These are phyloP conservation scores for Azorinus chamasolen DNA, from an alignment of 2,888 invertebrate species.

Conservation along the genomic window DNA sequence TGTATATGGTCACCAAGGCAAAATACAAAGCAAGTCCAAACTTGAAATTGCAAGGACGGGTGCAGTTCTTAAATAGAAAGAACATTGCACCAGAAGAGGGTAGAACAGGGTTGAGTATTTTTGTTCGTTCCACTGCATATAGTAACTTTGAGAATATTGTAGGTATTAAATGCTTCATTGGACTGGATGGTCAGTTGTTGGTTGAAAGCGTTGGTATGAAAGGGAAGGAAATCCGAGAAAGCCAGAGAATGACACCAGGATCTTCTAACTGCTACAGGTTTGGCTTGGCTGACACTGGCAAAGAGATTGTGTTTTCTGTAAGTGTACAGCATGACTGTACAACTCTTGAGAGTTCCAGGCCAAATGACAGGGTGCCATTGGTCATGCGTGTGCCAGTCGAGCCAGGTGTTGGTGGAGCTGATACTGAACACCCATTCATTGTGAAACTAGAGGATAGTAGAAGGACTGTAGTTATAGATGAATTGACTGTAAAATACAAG, in stretches of 20 bases:
- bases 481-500: slow-evolving; percentile 75
- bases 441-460: slow-evolving; percentile 79
- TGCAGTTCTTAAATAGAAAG: slow-evolving; percentile 76
- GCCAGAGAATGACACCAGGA: slow-evolving; percentile 75
- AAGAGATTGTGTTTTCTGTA: slow-evolving; percentile 73
- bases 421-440: slow-evolving; percentile 77
- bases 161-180: slow-evolving; percentile 80
- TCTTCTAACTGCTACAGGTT: slow-evolving; percentile 78
- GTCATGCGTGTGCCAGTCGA: slow-evolving; percentile 69
- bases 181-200: slow-evolving; percentile 76
- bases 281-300: slow-evolving; percentile 71
- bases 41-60: slow-evolving; percentile 73
- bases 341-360: slow-evolving; percentile 74
- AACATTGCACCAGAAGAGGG: slow-evolving; percentile 66
- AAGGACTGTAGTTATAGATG: slow-evolving; percentile 79
- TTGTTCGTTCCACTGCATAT: slow-evolving; percentile 75
- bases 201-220: slow-evolving; percentile 67
- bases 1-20: slow-evolving; percentile 77
- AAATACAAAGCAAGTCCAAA: slow-evolving; percentile 71
- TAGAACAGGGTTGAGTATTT: slow-evolving; percentile 78
- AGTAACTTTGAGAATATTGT: slow-evolving; percentile 77
- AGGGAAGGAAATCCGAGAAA: slow-evolving; percentile 62
- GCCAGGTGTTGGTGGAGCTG: slow-evolving; percentile 61
- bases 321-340: slow-evolving; percentile 77
- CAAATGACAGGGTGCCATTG: slow-evolving; percentile 64